Conservation (phyloP, 2,797 vertebrate species). For the Crax fasciolata region DNA sequence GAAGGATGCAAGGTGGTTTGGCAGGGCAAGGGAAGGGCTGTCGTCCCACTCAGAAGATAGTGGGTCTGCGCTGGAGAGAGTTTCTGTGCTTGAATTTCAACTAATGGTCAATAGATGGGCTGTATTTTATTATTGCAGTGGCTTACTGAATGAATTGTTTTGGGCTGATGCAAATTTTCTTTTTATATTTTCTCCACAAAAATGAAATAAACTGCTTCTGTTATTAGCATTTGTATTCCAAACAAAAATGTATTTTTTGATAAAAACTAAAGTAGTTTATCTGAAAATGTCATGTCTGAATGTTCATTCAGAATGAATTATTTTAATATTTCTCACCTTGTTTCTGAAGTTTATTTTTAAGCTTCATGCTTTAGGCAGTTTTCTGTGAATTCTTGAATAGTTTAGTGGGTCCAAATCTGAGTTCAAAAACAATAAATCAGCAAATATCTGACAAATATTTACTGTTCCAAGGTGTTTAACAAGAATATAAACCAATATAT, state of each 20-base stretch:
- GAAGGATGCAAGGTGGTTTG: neutral
- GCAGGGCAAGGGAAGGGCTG: neutral
- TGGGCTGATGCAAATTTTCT: neutral
- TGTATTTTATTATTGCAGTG: neutral
- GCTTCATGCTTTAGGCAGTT: rapidly evolving
- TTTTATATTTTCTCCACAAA: rapidly evolving
- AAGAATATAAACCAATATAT: neutral
- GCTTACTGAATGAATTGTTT: neutral
- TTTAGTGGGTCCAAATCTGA: neutral
- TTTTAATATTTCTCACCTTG: neutral
- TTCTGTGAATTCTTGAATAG: neutral
- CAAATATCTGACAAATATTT: neutral
- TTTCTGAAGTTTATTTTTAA: neutral
- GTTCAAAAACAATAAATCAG: neutral
- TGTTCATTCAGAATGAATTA: neutral
- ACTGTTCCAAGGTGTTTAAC: neutral
- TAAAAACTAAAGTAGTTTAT: neutral
- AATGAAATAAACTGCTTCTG: neutral
- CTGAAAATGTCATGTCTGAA: neutral
- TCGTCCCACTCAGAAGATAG: neutral
- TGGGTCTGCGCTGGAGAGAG: neutral
- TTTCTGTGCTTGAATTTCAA: neutral
- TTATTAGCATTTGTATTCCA: neutral
- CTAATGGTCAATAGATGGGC: neutral
- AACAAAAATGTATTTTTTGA: neutral